Evolutionary conservation across 2,888 invertebrate species (phyloP), one percentile per base, ranked within the genome.

Genomic region (Lycia hirtaria): DNA sequence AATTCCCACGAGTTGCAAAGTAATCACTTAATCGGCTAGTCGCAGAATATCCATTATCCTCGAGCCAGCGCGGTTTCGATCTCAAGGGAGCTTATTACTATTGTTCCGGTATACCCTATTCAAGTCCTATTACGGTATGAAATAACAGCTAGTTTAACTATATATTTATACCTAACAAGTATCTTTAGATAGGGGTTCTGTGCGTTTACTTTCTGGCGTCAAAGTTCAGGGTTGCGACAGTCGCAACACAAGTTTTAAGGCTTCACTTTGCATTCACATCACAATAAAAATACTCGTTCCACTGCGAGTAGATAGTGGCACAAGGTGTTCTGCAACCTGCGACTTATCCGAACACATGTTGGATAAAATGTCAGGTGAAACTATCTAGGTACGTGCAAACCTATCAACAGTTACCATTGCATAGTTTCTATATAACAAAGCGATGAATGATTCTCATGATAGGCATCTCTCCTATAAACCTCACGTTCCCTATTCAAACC

Each of bases 371-470:
- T 71, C 63, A 72, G 69, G 76, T 72, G 82, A 82, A 83, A 83
- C 76, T 67, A 59, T 69, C 64, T 78, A 80, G 76, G 81, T 78
- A n/a, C 76, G 70, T 71, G 75, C 72, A 81, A 81, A 81, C 74
- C 80, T 81, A 81, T 83, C 71, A 75, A 71, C 73, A 67, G 75
- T 77, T 78, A 77, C 76, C 77, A 72, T 73, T 71, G 72, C 68
- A 71, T 71, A 73, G 77, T 74, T 74, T 76, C 78, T 74, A 69
- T 58, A 62, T 60, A 64, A 65, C 65, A 65, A 68, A 72, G 73
- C 73, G 69, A 78, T 44, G 79, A 79, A 81, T 78, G 64, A 78
- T 85, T 88, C 87, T 80, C 86, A 87, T 81, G 78, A 72, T 69
- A 63, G 66, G 56, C 63, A 63, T 72, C 67, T 71, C 69, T 68